phyloP scores from a whole-genome alignment of 2,888 invertebrate genomes.

The Chrysopilus asiliformis region DNA sequence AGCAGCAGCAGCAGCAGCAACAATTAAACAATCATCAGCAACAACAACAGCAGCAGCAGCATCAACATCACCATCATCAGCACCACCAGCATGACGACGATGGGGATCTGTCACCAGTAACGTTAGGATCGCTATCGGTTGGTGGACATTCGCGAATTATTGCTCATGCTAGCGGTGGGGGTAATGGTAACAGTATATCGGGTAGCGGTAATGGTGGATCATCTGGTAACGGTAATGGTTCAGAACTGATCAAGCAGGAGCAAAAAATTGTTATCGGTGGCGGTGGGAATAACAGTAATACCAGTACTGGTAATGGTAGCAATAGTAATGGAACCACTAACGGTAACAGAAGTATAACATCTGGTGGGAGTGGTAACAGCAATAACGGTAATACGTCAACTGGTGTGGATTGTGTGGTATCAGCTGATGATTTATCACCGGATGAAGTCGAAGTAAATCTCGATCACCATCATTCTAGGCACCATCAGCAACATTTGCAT shows the following conservation, averaged over 20 bases:
- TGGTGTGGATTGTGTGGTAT: slow-evolving; percentile 12
- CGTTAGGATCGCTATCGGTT: slow-evolving; percentile 11
- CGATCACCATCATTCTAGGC: slow-evolving; percentile 8
- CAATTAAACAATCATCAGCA: slow-evolving; percentile 9
- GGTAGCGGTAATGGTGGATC: no score
- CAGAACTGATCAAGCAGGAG: slow-evolving; percentile 18
- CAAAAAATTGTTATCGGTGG: slow-evolving; percentile 14
- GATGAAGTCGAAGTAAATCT: slow-evolving; percentile 14
- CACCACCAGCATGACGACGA: slow-evolving; percentile 12
- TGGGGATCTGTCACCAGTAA: slow-evolving; percentile 10
- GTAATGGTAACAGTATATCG: no score
- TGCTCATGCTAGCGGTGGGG: slow-evolving; percentile 11
- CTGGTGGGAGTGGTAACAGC: slow-evolving; percentile 11
- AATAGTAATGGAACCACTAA: slow-evolving; percentile 12
- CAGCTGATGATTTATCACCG: slow-evolving; percentile 13
- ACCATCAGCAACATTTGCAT: no score
- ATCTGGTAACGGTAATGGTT: no score
- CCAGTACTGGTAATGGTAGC: slow-evolving; percentile 6
- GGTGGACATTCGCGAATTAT: slow-evolving; percentile 13
- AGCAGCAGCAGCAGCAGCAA: slow-evolving; percentile 9
- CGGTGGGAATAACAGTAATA: no score
- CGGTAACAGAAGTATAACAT: slow-evolving; percentile 15
- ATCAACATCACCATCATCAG: slow-evolving; percentile 11
- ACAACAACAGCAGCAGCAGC: slow-evolving; percentile 8
- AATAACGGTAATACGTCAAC: no score